Percentiles rank a stretch among this genome's conserved stretches.
Conservation (phyloP, 2,113 vertebrate species). For the Sisor rabdophorus region DNA sequence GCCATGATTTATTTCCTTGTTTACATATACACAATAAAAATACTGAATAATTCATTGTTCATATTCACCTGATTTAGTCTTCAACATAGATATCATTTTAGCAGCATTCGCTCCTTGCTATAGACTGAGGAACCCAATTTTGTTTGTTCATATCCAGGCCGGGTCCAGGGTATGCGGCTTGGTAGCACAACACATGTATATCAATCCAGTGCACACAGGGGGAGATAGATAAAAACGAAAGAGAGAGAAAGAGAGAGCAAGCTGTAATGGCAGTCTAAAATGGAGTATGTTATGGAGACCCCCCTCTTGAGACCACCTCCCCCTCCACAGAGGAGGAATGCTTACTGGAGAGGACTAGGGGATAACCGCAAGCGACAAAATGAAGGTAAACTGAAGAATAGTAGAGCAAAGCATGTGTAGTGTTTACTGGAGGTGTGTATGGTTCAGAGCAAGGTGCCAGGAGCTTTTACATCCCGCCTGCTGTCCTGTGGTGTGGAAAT, state of each 20-base stretch:
- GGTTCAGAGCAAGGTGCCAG: conserved; percentile 32
- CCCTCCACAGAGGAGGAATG: conserved; percentile 49
- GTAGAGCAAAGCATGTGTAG: conserved; percentile 14
- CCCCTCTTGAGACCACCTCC: conserved; percentile 47
- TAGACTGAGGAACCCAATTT: neutral
- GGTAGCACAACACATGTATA: conserved; percentile 40
- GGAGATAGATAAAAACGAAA: conserved; percentile 25
- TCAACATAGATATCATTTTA: conserved; percentile 7
- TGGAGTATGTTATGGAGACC: conserved; percentile 56
- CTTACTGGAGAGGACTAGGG: conserved; percentile 43
- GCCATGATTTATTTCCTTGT: neutral
- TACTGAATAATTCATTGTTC: no score
- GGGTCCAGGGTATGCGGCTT: conserved; percentile 36
- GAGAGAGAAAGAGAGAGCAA: conserved; percentile 18
- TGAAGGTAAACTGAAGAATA: conserved; percentile 5
- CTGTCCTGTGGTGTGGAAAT: conserved; percentile 39
- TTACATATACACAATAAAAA: no score
- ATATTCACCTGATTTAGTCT: neutral
- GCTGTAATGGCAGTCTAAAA: conserved; percentile 55
- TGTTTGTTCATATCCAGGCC: conserved; percentile 45
- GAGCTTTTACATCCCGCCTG: conserved; percentile 45
- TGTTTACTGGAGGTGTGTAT: conserved; percentile 22
- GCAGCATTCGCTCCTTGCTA: conserved; percentile 18
- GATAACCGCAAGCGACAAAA: conserved; percentile 27
- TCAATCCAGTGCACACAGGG: conserved; percentile 38